Conservation (phyloP, 2,797 vertebrate genomes). For the Cheracebus regulus region DNA sequence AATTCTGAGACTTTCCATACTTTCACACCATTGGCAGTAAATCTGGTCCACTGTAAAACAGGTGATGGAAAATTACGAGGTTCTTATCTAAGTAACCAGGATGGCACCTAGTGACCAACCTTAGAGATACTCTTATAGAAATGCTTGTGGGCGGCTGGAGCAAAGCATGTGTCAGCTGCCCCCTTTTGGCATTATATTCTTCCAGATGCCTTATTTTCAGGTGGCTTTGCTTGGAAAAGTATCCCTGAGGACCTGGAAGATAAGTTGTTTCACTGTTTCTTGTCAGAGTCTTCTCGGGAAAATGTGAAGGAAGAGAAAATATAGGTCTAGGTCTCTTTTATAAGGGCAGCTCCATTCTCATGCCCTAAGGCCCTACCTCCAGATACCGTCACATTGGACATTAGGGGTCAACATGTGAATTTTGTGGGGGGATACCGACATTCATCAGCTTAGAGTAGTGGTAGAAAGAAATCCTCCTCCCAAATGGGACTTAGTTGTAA, state of each 20-base stretch:
- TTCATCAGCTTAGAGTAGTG: neutral
- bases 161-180: neutral
- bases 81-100: neutral
- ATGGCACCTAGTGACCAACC: neutral
- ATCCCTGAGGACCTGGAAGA: neutral
- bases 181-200: neutral
- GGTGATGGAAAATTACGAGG: neutral
- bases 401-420: neutral
- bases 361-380: neutral
- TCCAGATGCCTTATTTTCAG: neutral
- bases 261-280: neutral
- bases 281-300: neutral
- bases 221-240: neutral
- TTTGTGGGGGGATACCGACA: neutral
- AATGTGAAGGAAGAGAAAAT: conserved; percentile 21
- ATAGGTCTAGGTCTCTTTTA: neutral
- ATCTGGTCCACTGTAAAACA: neutral
- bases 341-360: neutral
- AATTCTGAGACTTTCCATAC: neutral
- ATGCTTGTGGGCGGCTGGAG: neutral
- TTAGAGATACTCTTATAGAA: neutral
- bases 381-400: neutral
- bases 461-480: neutral
- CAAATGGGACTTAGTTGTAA: neutral
- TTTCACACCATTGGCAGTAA: neutral